Percentiles rank a stretch among this genome's conserved stretches.
These are phyloP conservation scores for Torymus tubicola DNA, from an alignment of 2,888 invertebrate species.

Conservation along the genomic window DNA sequence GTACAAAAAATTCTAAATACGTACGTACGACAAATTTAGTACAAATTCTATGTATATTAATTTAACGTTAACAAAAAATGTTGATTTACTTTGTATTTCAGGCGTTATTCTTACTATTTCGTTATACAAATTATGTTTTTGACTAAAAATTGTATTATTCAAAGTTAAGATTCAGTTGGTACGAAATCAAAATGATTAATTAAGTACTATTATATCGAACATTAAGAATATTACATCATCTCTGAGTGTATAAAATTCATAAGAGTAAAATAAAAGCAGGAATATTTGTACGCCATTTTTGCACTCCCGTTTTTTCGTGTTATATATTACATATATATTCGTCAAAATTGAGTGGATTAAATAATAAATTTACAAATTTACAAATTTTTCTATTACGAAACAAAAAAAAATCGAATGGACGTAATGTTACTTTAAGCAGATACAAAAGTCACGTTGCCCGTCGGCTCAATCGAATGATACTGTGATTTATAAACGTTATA, in stretches of 20 bases:
- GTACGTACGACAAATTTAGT: no score
- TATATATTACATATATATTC: background rate
- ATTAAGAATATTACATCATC: background rate
- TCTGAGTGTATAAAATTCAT: no score
- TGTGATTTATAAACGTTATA: constrained; percentile 42
- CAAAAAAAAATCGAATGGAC: constrained; percentile 11
- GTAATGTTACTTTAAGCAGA: background rate
- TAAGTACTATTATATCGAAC: background rate
- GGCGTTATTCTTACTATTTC: no score
- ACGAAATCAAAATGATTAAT: no score
- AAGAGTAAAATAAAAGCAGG: background rate
- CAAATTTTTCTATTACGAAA: constrained; percentile 25
- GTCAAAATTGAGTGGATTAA: no score
- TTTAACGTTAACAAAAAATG: no score
- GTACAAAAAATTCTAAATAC: no score
- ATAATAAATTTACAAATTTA: background rate
- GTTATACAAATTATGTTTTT: no score
- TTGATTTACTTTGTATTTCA: no score
- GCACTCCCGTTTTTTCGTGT: background rate
- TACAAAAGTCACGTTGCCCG: constrained; percentile 26
- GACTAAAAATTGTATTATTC: no score
- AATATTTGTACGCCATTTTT: constrained; percentile 1
- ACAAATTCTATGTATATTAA: no score
- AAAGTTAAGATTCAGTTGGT: no score
- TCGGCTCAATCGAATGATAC: constrained; percentile 44